These are phyloP conservation scores for Acanthis flammea DNA, from an alignment of 2,797 vertebrate species.

Conservation along the genomic window DNA sequence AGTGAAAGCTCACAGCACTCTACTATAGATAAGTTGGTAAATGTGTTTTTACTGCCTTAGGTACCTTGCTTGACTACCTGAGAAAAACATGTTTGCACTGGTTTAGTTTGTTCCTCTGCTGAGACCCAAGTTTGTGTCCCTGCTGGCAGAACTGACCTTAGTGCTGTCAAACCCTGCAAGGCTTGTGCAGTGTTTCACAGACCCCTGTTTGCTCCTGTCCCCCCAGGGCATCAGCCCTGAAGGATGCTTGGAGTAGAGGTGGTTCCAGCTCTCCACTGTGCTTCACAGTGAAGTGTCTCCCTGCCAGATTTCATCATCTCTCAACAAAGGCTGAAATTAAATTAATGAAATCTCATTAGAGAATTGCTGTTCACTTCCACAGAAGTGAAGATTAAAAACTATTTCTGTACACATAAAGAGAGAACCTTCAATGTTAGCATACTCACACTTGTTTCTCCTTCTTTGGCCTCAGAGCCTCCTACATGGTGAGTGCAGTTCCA, in stretches of 20 bases:
- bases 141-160: accelerated
- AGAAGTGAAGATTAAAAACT: not conserved
- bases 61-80: not conserved
- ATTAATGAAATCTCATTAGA: not conserved
- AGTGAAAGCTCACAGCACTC: not conserved
- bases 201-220: not conserved
- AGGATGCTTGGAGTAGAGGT: not conserved
- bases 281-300: not conserved
- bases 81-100: not conserved
- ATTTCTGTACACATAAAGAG: not conserved
- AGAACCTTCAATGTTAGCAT: not conserved
- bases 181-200: not conserved
- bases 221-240: not conserved
- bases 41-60: not conserved
- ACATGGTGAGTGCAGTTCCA: not conserved
- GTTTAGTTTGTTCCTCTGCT: not conserved
- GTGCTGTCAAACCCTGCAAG: not conserved
- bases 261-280: not conserved
- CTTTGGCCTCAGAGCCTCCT: not conserved
- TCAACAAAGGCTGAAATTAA: not conserved
- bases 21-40: not conserved
- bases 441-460: not conserved
- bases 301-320: not conserved
- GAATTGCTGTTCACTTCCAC: not conserved
- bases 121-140: not conserved